Evolutionary conservation across 2,888 invertebrate genomes (phyloP).

Genomic region (Agrenia bidenticulata): DNA sequence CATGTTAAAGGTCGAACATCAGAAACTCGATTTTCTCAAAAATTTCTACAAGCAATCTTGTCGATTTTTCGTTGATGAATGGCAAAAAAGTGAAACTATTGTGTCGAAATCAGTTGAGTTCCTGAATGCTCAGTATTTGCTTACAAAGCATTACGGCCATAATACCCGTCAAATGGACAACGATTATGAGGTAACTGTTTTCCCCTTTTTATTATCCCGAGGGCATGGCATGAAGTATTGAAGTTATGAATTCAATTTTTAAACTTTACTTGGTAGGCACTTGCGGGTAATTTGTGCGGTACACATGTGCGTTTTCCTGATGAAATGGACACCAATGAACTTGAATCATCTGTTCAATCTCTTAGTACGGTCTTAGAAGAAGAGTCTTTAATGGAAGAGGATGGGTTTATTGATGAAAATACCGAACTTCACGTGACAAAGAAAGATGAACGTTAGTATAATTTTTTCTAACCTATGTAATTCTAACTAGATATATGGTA

Average conservation of each 20-base stretch:
- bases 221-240: neutral
- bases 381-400: neutral
- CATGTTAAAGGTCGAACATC: neutral
- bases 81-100: conserved; percentile 8
- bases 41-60: conserved; percentile 11
- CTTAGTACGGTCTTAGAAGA: neutral
- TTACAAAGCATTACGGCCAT: conserved; percentile 25
- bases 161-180: conserved; percentile 25
- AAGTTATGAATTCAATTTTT: neutral
- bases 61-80: conserved; percentile 17
- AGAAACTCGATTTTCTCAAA: neutral
- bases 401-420: neutral
- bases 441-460: too few relatives aligned
- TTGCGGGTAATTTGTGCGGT: conserved; percentile 4
- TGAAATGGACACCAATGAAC: neutral
- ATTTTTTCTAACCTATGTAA: too few relatives aligned
- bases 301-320: neutral
- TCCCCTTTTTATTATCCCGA: neutral
- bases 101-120: conserved; percentile 19
- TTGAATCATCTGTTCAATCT: neutral
- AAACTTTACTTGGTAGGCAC: neutral
- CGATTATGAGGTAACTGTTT: conserved; percentile 29
- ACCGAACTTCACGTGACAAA: too few relatives aligned
- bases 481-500: too few relatives aligned
- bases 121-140: conserved; percentile 21